A percentile compares a stretch with the other conserved stretches of the same genome.
These are phyloP conservation scores for Ganaspis sp. DNA, from an alignment of 1,140 invertebrate species.

Conservation along the genomic window DNA sequence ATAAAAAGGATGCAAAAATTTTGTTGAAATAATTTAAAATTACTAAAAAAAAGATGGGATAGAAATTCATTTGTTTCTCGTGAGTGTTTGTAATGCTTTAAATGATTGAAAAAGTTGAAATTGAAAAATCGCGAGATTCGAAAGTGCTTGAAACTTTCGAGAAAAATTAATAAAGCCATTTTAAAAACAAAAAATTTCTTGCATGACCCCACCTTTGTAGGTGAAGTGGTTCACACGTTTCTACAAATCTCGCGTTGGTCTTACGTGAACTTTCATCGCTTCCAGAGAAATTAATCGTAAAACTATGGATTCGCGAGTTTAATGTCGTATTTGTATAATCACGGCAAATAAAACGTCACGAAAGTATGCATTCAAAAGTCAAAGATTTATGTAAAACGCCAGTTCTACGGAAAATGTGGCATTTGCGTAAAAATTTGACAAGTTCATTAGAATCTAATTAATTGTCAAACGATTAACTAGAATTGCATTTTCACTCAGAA, in stretches of 20 bases:
- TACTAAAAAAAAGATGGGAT: too few relatives aligned
- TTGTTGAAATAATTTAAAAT: too few relatives aligned
- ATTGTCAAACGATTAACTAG: not conserved
- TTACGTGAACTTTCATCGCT: constrained; percentile 56
- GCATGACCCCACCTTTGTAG: constrained; percentile 47
- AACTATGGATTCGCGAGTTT: constrained; percentile 39
- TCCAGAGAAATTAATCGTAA: constrained; percentile 62
- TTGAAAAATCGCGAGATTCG: not conserved
- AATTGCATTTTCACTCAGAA: too few relatives aligned
- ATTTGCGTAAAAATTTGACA: not conserved
- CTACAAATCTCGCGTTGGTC: constrained; percentile 47
- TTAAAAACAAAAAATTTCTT: constrained; percentile 25
- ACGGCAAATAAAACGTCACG: not conserved
- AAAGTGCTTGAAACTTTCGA: not conserved
- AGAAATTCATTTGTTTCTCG: too few relatives aligned
- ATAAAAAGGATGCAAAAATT: too few relatives aligned
- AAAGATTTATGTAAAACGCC: constrained; percentile 15
- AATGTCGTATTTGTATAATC: not conserved
- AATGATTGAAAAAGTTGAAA: not conserved
- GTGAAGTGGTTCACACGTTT: constrained; percentile 60
- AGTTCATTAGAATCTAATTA: not conserved
- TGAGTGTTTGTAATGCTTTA: too few relatives aligned
- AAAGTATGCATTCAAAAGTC: not conserved
- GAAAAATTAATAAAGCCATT: constrained; percentile 12
- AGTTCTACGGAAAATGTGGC: not conserved